A percentile compares a stretch with the other conserved stretches of the same genome.
Conservation (phyloP, 1,140 invertebrate genomes). For the Hypsibius dujardini region DNA sequence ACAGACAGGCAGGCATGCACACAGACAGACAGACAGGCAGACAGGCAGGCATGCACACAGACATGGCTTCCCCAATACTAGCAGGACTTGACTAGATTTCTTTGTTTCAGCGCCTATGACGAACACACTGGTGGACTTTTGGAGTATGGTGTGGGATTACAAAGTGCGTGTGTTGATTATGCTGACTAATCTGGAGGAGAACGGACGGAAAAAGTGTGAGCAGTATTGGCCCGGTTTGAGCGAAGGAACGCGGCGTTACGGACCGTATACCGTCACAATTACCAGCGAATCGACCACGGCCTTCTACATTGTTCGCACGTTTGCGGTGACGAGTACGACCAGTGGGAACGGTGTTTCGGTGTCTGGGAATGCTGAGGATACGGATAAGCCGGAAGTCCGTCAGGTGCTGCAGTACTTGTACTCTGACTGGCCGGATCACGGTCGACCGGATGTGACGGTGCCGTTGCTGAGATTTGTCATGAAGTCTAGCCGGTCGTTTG, state of each 20-base stretch:
- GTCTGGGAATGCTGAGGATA: neutral
- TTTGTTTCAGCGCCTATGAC: constrained; percentile 25
- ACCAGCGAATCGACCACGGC: constrained; percentile 30
- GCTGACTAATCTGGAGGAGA: constrained; percentile 30
- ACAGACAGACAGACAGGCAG: too few species aligned
- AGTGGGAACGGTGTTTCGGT: constrained; percentile 29
- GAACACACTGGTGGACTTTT: constrained; percentile 33
- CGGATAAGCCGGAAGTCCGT: constrained; percentile 27
- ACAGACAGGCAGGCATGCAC: too few species aligned
- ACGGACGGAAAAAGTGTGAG: constrained; percentile 32
- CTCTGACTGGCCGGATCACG: constrained; percentile 36
- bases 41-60: too few species aligned
- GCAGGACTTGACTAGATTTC: neutral
- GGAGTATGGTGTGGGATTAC: constrained; percentile 40
- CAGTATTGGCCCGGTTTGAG: constrained; percentile 34
- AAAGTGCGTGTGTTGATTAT: constrained; percentile 34
- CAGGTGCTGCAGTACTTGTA: constrained; percentile 34
- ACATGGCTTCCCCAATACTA: too few species aligned
- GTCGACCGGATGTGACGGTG: constrained; percentile 33
- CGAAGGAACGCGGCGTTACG: constrained; percentile 28
- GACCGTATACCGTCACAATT: constrained; percentile 29
- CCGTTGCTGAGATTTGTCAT: constrained; percentile 33
- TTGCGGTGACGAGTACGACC: constrained; percentile 30
- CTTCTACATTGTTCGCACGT: constrained; percentile 32
- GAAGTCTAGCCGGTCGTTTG: constrained; percentile 25